A percentile compares a stretch with the other conserved stretches of the same genome.
Conservation (phyloP, 2,113 vertebrate genomes). For the Synodontis membranacea region DNA sequence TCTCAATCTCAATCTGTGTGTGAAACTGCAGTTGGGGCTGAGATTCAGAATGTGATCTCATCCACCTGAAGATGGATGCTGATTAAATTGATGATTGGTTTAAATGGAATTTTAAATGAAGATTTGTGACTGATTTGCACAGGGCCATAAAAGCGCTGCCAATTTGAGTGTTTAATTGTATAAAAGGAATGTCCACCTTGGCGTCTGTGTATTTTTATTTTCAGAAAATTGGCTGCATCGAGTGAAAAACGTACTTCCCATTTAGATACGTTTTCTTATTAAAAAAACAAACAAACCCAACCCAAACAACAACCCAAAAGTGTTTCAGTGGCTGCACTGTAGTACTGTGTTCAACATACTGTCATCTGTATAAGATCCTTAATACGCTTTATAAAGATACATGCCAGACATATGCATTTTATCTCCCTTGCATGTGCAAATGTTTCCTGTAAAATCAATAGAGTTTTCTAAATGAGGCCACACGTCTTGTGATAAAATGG, state of each 20-base stretch:
- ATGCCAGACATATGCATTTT: background rate
- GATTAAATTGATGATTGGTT: constrained; percentile 33
- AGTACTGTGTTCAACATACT: background rate
- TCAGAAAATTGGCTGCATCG: background rate
- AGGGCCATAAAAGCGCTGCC: background rate
- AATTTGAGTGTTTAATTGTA: background rate
- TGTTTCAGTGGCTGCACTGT: background rate
- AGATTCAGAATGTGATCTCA: constrained; percentile 31
- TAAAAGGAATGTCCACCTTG: background rate
- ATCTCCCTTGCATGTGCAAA: background rate
- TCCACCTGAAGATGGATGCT: constrained; percentile 27
- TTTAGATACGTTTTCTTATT: no score
- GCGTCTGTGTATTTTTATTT: background rate
- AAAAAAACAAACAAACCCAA: no score
- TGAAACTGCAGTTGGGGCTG: constrained; percentile 19
- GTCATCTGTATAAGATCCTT: background rate
- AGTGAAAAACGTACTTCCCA: background rate
- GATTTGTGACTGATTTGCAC: background rate
- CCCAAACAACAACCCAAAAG: no score
- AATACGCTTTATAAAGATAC: background rate
- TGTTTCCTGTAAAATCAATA: background rate
- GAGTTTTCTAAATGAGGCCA: background rate
- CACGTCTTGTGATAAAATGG: background rate
- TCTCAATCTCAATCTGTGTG: constrained; percentile 29
- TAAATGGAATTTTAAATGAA: constrained; percentile 46